Percentiles rank a stretch among this genome's conserved stretches.
Conservation (phyloP, 2,888 invertebrate species). For the Linnaemya vulpina region DNA sequence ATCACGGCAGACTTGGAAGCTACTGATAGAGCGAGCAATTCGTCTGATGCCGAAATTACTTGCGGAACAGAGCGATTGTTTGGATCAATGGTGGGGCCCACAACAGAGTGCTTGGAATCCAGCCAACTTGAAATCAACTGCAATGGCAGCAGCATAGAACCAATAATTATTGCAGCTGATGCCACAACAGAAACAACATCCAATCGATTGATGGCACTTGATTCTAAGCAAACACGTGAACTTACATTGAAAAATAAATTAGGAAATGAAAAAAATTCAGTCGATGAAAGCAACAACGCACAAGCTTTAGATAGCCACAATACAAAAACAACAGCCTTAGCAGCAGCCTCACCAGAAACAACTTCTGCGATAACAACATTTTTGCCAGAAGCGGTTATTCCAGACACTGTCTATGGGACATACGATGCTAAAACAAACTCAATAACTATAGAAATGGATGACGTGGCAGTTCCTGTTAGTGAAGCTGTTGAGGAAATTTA, state of each 20-base stretch:
- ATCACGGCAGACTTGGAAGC: slow-evolving; percentile 88
- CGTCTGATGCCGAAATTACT: slow-evolving; percentile 85
- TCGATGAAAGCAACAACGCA: slow-evolving; percentile 13
- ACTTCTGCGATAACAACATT: slow-evolving; percentile 33
- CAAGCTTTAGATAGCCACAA: slow-evolving; percentile 80
- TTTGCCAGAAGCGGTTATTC: slow-evolving; percentile 72
- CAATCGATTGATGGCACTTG: slow-evolving; percentile 28
- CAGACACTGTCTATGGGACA: slow-evolving; percentile 88
- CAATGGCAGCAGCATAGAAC: slow-evolving; percentile 82
- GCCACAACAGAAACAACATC: slow-evolving; percentile 16
- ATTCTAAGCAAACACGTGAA: slow-evolving; percentile 56
- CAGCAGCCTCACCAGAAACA: slow-evolving; percentile 35
- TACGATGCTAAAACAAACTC: slow-evolving; percentile 89
- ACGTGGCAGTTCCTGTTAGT: slow-evolving; percentile 84
- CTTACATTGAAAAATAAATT: slow-evolving; percentile 56
- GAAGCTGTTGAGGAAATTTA: slow-evolving; percentile 83
- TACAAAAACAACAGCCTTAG: slow-evolving; percentile 80
- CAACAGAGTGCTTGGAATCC: slow-evolving; percentile 94
- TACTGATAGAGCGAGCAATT: slow-evolving; percentile 85
- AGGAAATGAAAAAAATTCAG: slow-evolving; percentile 62
- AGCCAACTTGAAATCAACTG: slow-evolving; percentile 84
- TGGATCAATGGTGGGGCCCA: slow-evolving; percentile 93
- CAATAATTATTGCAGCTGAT: neutral
- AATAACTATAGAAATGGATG: slow-evolving; percentile 88
- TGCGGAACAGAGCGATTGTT: slow-evolving; percentile 83